Conservation (phyloP, 2,888 invertebrate genomes). For the Harpagoxenus sublaevis region DNA sequence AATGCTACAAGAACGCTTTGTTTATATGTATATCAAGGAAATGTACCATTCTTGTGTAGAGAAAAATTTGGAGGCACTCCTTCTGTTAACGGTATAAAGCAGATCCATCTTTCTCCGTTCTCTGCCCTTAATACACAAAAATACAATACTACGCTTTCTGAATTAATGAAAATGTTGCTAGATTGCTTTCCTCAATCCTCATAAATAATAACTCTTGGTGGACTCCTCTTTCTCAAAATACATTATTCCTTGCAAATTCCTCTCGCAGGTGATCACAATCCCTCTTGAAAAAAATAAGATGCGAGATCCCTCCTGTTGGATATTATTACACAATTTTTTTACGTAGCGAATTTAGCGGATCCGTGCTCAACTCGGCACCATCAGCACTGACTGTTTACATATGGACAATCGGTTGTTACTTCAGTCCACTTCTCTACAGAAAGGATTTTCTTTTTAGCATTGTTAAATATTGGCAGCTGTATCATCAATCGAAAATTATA, state of each 20-base stretch:
- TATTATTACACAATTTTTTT: background rate
- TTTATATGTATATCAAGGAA: slow-evolving; percentile 8
- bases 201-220: background rate
- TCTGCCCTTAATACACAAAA: background rate
- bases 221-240: background rate
- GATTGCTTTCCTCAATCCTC: background rate
- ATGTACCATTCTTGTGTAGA: slow-evolving; percentile 82
- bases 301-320: too few relatives aligned
- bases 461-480: background rate
- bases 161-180: background rate
- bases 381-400: background rate
- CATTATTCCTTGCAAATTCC: background rate
- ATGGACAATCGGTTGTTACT: background rate
- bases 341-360: background rate
- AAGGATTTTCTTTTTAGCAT: background rate
- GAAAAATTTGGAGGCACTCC: slow-evolving; percentile 78
- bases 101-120: slow-evolving; percentile 80
- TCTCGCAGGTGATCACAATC: too few relatives aligned
- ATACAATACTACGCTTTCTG: background rate
- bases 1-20: slow-evolving; percentile 12
- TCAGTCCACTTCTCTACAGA: background rate
- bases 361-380: background rate
- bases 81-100: slow-evolving; percentile 81
- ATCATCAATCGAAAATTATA: background rate
- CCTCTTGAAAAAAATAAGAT: background rate